phyloP scores from a whole-genome alignment of 2,888 invertebrate genomes.

The Formica aserva region DNA sequence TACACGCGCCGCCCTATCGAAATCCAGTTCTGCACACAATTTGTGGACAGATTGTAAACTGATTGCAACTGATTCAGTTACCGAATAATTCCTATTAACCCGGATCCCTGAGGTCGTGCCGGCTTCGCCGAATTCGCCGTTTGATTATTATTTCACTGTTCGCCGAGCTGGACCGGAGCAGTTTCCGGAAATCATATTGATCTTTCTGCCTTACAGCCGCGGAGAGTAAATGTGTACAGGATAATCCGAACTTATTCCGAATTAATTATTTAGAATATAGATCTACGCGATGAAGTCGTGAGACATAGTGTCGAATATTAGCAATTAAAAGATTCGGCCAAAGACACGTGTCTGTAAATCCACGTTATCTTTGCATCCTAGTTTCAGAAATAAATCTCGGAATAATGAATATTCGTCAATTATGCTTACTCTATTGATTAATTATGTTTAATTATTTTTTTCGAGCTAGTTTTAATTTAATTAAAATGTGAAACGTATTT shows the following conservation, averaged over 20 bases:
- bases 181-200: not conserved
- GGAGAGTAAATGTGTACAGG: not conserved
- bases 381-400: not conserved
- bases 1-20: not conserved
- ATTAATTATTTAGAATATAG: conserved; percentile 31
- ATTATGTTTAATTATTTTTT: not conserved
- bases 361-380: not conserved
- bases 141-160: conserved; percentile 49
- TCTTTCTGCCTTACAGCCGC: not conserved
- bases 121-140: not conserved
- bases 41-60: conserved; percentile 38
- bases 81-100: conserved; percentile 41
- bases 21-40: conserved; percentile 39
- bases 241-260: conserved; percentile 28
- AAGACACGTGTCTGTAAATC: not conserved
- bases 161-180: not conserved
- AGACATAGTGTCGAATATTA: not conserved
- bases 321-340: not conserved
- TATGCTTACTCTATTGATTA: not conserved
- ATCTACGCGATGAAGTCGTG: not conserved
- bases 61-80: conserved; percentile 22
- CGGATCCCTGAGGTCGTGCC: conserved; percentile 8
- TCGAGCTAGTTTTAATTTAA: not conserved
- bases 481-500: not conserved
- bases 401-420: conserved; percentile 6